phyloP scores from a whole-genome alignment of 2,888 invertebrate genomes.

The Tuberolachnus salignus region DNA sequence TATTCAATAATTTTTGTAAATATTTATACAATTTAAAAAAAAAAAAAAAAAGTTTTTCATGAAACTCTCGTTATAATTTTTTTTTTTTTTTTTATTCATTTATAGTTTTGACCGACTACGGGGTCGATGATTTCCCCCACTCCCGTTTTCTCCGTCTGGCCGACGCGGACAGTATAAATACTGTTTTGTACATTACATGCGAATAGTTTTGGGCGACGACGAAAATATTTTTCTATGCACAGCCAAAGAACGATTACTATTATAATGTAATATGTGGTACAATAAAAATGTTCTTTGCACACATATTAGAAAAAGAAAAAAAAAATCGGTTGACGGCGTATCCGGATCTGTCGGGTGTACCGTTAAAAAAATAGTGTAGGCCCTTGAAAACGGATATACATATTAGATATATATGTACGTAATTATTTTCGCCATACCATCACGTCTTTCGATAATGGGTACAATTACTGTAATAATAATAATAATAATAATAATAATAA shows the following conservation, averaged over 20 bases:
- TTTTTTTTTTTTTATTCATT: no score
- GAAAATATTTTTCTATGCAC: constrained; percentile 2
- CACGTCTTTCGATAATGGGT: constrained; percentile 17
- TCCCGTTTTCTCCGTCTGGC: background rate
- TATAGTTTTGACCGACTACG: background rate
- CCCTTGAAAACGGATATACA: no score
- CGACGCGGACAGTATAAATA: constrained; percentile 5
- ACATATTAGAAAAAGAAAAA: no score
- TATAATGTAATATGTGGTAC: background rate
- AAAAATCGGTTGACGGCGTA: constrained; percentile 13
- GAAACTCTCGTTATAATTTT: no score
- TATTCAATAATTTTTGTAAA: no score
- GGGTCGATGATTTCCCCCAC: constrained; percentile 1
- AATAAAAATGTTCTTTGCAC: background rate
- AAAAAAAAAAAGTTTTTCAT: no score
- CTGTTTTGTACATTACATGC: background rate
- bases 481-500: constrained; percentile 3
- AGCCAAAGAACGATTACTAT: constrained; percentile 3
- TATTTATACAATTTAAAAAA: no score
- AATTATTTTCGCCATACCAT: constrained; percentile 4
- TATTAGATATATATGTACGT: no score
- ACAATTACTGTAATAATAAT: background rate
- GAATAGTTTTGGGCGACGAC: constrained; percentile 5
- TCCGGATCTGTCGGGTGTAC: constrained; percentile 35
- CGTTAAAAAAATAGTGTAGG: constrained; percentile 15